A percentile compares a stretch with the other conserved stretches of the same genome.
Conservation (phyloP, 2,113 vertebrate species). For the Dryoscopus gambensis region DNA sequence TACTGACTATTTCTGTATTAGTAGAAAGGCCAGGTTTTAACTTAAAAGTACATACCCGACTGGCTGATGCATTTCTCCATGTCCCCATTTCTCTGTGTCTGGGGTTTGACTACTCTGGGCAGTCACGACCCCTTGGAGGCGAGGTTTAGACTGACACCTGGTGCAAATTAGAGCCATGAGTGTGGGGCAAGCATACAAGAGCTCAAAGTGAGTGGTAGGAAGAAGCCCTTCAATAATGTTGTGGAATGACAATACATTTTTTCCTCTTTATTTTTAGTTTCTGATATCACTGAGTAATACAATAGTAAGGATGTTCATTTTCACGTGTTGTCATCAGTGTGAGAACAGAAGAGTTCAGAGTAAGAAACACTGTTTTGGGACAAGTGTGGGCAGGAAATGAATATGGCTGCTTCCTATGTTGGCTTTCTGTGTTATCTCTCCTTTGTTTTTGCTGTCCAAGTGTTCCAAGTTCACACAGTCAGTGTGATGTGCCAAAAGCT, state of each 20-base stretch:
- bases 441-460: neutral
- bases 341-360: neutral
- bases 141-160: neutral
- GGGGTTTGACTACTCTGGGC: neutral
- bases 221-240: neutral
- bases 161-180: neutral
- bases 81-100: neutral
- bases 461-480: fast-evolving
- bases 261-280: neutral
- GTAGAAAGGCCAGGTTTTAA: neutral
- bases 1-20: neutral
- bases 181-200: neutral
- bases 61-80: neutral
- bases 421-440: neutral
- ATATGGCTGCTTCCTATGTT: neutral
- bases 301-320: neutral
- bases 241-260: neutral
- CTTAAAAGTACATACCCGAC: neutral
- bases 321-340: fast-evolving
- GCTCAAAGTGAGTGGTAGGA: neutral
- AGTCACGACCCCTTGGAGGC: neutral
- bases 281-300: neutral
- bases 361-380: neutral
- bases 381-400: neutral
- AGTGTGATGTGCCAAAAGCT: neutral